Base-by-base conservation (phyloP, 2,113 vertebrate genomes). In the Merops nubicus region DNA sequence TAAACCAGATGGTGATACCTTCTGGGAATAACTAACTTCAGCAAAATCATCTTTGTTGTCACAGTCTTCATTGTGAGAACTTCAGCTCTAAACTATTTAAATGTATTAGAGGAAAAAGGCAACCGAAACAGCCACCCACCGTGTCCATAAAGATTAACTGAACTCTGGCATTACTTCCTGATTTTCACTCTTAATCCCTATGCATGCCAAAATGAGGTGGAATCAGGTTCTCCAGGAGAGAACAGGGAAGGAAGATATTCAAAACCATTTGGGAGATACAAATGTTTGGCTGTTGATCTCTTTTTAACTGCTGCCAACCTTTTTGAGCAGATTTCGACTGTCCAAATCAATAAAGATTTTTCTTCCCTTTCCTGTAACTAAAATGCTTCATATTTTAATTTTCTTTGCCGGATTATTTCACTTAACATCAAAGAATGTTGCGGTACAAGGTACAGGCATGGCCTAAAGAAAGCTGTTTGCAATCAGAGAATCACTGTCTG, bases 381-480 rank as follows among this genome's bases (percentile, higher is more conserved):
- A 96, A 94, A 94, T 62, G 81, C 84, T 91, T 93, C 57, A 8
- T 86, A 88, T 95, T 93, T 92, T 93, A 94, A 96, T 96, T 96
- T 91, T 90, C 73, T 89, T 91, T 95, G 76, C 85, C 1, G 3
- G 92, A 96, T 96, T 96, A 96, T 87, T 94, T 93, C 65, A 87
- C 56, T 84, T 85, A 48, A 95, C 96, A 94, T 92, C 93, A 93
- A 96, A 93, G 90, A 92, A 48, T 68, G 72, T 34, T 89, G 76
- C 95, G 84, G 79, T 74, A 68, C 72, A 87, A 91, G 80, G 95
- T 92, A 91, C 62, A 85, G 76, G 73, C 79, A 94, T 92, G 92
- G 95, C 96, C 91, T 95, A 78, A 96, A 96, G 92, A 94, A 96
- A 95, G 76, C 88, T 75, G 60, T 92, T 81, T 91, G 83, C 76